phyloP scores from a whole-genome alignment of 2,797 vertebrate genomes.

The Monodelphis domestica region DNA sequence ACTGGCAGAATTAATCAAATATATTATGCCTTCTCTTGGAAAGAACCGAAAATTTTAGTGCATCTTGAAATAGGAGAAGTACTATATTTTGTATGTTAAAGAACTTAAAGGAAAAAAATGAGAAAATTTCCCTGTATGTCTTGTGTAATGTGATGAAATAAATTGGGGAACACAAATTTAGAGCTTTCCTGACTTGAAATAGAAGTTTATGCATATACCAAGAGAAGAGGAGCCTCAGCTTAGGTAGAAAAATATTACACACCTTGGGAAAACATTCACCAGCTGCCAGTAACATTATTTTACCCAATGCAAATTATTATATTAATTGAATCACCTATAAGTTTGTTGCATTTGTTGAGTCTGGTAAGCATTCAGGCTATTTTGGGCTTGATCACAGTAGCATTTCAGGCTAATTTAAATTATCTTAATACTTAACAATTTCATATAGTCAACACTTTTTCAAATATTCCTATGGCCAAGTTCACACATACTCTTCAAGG shows the following conservation, averaged over 20 bases:
- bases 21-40: background rate
- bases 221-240: background rate
- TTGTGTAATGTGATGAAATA: background rate
- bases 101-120: background rate
- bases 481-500: background rate
- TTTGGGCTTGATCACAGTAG: background rate
- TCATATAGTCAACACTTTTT: constrained; percentile 4
- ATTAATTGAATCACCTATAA: constrained; percentile 13
- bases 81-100: constrained; percentile 4
- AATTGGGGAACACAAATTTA: constrained; percentile 2
- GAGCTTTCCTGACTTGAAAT: background rate
- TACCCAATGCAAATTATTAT: constrained; percentile 18
- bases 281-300: constrained; percentile 31
- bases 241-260: background rate
- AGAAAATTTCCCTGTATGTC: background rate
- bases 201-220: background rate
- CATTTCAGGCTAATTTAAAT: constrained; percentile 14
- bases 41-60: constrained; percentile 42
- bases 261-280: constrained; percentile 5
- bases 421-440: background rate
- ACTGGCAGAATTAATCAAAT: background rate
- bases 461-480: background rate
- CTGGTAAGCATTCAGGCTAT: background rate
- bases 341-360: constrained; percentile 34
- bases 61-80: constrained; percentile 4